Percentiles rank a stretch among this genome's conserved stretches.
These are phyloP conservation scores for Brachionus rotundiformis DNA, from an alignment of 1,140 invertebrate genomes.

Conservation along the genomic window DNA sequence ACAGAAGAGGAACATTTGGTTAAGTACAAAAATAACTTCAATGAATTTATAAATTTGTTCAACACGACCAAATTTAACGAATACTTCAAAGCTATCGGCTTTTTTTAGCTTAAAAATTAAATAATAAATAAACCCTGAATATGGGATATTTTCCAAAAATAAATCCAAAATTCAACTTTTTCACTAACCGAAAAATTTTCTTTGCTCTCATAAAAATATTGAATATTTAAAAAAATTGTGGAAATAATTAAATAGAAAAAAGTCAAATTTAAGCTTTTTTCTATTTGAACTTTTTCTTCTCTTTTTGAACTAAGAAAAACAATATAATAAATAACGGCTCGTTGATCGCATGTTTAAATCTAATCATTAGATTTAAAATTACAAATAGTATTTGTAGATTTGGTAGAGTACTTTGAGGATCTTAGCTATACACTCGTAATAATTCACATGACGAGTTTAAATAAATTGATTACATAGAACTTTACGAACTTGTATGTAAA, in stretches of 20 bases:
- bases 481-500: background rate
- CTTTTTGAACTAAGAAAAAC: too few relatives aligned
- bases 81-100: background rate
- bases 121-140: too few relatives aligned
- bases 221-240: too few relatives aligned
- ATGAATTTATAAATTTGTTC: background rate
- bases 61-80: background rate
- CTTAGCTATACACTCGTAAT: background rate
- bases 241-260: too few relatives aligned
- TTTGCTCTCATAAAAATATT: too few relatives aligned
- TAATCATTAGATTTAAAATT: background rate
- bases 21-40: background rate
- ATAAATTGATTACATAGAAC: background rate
- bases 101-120: too few relatives aligned
- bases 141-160: too few relatives aligned
- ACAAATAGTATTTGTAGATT: background rate
- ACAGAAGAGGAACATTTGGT: background rate
- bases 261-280: too few relatives aligned
- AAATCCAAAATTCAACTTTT: too few relatives aligned
- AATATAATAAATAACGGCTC: too few relatives aligned
- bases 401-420: background rate
- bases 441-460: constrained; percentile 4
- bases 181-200: too few relatives aligned
- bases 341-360: background rate
- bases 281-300: too few relatives aligned